Percentiles rank a stretch among this genome's conserved stretches.
phyloP scores from a whole-genome alignment of 1,140 invertebrate species.

The Battus philenor region DNA sequence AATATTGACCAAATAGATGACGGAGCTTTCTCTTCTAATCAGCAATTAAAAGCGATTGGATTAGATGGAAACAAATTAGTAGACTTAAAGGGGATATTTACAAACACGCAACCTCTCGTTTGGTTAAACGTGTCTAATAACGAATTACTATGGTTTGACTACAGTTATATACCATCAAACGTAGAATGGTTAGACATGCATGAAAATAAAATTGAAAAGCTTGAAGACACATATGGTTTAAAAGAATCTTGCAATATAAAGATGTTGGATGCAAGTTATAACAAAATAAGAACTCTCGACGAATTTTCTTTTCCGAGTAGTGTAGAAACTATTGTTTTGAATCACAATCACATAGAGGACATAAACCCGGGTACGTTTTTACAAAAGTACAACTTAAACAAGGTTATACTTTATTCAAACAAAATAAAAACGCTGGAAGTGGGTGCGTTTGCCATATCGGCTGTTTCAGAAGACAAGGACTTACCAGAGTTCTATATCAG shows the following conservation, averaged over 20 bases:
- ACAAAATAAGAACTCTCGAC: slow-evolving; percentile 82
- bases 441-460: slow-evolving; percentile 80
- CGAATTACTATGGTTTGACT: slow-evolving; percentile 82
- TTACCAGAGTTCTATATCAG: slow-evolving; percentile 87
- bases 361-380: slow-evolving; percentile 85
- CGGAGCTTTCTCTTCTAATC: slow-evolving; percentile 81
- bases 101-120: slow-evolving; percentile 80
- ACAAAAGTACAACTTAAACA: slow-evolving; percentile 82
- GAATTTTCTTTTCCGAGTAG: slow-evolving; percentile 84
- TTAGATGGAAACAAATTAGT: slow-evolving; percentile 82
- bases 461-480: slow-evolving; percentile 80
- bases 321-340: slow-evolving; percentile 84
- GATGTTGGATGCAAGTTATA: slow-evolving; percentile 87
- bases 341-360: slow-evolving; percentile 84
- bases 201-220: slow-evolving; percentile 81
- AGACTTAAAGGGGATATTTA: slow-evolving; percentile 82
- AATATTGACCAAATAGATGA: slow-evolving; percentile 81
- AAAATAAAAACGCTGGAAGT: slow-evolving; percentile 85
- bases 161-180: slow-evolving; percentile 80
- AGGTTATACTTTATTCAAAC: slow-evolving; percentile 87
- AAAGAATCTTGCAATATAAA: slow-evolving; percentile 85
- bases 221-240: slow-evolving; percentile 85
- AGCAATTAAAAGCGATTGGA: slow-evolving; percentile 80
- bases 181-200: slow-evolving; percentile 85
- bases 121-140: slow-evolving; percentile 86